A percentile compares a stretch with the other conserved stretches of the same genome.
phyloP scores from a whole-genome alignment of 2,797 vertebrate species.

The Lutra lutra region DNA sequence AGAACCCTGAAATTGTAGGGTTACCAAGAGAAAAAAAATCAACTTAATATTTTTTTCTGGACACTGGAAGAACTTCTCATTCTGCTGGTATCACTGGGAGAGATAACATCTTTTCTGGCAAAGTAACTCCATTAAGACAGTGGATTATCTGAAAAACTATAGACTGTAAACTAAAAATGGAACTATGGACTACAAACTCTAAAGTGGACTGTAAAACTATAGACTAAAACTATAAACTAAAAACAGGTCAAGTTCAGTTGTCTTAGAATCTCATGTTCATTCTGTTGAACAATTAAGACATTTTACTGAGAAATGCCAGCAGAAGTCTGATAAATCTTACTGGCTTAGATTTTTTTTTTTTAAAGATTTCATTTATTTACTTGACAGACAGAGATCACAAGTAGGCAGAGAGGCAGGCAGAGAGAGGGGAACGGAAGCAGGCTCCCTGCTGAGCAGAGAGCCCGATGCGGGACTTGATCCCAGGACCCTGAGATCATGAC shows the following conservation, averaged over 20 bases:
- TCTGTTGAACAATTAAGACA: not conserved
- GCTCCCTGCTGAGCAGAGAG: no score
- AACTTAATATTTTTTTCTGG: not conserved
- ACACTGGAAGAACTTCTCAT: not conserved
- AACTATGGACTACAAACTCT: not conserved
- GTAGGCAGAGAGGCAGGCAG: no score
- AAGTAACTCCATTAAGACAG: not conserved
- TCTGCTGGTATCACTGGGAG: not conserved
- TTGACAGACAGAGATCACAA: no score
- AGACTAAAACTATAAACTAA: not conserved
- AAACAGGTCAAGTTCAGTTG: not conserved
- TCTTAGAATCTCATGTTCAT: not conserved
- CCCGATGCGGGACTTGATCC: no score
- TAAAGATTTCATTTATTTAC: no score
- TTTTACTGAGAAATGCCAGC: not conserved
- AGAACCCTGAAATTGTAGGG: not conserved
- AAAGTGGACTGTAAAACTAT: not conserved
- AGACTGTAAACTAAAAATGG: not conserved
- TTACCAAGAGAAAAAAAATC: not conserved
- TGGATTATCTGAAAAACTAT: not conserved
- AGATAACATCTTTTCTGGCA: not conserved
- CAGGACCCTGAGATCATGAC: no score
- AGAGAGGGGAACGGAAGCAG: no score
- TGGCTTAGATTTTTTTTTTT: not conserved
- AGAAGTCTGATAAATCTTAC: not conserved